phyloP scores from a whole-genome alignment of 2,888 invertebrate species.

The Acrocyrtus sp. region DNA sequence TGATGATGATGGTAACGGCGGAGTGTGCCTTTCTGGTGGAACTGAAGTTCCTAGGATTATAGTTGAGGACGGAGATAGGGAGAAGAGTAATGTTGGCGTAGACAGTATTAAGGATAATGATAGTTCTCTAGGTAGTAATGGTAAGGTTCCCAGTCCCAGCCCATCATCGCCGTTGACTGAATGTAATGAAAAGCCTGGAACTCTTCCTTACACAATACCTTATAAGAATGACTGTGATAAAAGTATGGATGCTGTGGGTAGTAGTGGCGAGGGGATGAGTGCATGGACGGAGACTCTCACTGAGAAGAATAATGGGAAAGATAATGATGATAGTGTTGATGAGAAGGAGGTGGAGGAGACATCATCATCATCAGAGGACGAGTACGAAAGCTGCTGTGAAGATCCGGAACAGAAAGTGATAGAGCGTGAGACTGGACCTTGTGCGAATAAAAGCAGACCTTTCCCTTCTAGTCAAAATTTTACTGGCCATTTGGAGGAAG shows the following conservation, averaged over 20 bases:
- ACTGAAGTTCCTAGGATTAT: constrained; percentile 53
- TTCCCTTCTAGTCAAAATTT: constrained; percentile 30
- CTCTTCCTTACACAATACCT: constrained; percentile 51
- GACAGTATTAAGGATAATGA: constrained; percentile 51
- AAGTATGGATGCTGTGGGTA: constrained; percentile 51
- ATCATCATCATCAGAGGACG: constrained; percentile 53
- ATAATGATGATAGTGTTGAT: constrained; percentile 43
- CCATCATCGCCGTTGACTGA: constrained; percentile 34
- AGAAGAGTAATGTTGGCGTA: background rate
- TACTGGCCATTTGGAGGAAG: constrained; percentile 27
- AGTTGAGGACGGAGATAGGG: constrained; percentile 45
- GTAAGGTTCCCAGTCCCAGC: constrained; percentile 35
- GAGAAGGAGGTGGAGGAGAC: constrained; percentile 33
- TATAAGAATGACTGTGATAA: constrained; percentile 60
- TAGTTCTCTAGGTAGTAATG: constrained; percentile 38
- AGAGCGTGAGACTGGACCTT: constrained; percentile 56
- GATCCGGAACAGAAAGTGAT: constrained; percentile 63
- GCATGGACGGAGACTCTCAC: constrained; percentile 52
- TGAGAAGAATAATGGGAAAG: constrained; percentile 34
- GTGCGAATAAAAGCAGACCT: constrained; percentile 27
- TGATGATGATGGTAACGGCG: constrained; percentile 21
- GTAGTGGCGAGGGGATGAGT: constrained; percentile 64
- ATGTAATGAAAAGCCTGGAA: constrained; percentile 54
- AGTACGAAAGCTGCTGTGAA: constrained; percentile 65
- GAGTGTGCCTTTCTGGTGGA: background rate